Evolutionary conservation across 2,113 vertebrate genomes (phyloP).

Genomic region (Callospermophilus lateralis): DNA sequence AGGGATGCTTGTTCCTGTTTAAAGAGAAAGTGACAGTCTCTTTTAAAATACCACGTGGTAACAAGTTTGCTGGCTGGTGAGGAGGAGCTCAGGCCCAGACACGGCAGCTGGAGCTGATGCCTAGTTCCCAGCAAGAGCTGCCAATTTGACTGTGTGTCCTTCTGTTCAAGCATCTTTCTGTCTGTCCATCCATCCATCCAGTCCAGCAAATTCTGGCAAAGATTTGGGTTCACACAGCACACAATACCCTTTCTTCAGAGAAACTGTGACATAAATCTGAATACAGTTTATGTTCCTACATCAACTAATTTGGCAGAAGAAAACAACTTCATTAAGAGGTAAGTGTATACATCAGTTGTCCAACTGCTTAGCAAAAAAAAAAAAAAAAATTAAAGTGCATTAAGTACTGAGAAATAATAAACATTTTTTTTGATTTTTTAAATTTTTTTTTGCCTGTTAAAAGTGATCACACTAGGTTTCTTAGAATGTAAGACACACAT

Average conservation of each 20-base stretch:
- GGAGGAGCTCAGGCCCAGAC: neutral
- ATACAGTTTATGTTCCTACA: neutral
- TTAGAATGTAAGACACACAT: neutral
- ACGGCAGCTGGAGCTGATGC: neutral
- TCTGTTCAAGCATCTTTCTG: neutral
- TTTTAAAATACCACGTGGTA: slow-evolving; percentile 36
- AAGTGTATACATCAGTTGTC: neutral
- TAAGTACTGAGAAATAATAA: neutral
- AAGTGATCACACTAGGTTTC: slow-evolving; percentile 7
- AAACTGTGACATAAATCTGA: neutral
- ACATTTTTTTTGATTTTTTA: slow-evolving; percentile 2
- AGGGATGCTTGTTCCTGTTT: slow-evolving; percentile 43
- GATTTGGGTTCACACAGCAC: neutral
- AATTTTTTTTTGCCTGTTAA: neutral
- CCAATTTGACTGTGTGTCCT: neutral
- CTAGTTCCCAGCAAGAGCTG: neutral
- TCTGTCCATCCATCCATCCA: neutral
- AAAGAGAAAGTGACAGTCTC: slow-evolving; percentile 51
- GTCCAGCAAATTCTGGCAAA: neutral
- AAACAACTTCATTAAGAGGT: slow-evolving; percentile 3
- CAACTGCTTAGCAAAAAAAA: slow-evolving; percentile 9
- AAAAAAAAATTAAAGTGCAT: no score
- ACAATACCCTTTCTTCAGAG: neutral
- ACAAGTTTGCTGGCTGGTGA: slow-evolving; percentile 34
- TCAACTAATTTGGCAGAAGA: slow-evolving; percentile 8